Percentiles rank a stretch among this genome's conserved stretches.
phyloP scores from a whole-genome alignment of 1,140 invertebrate species.

The Aphidius gifuensis region DNA sequence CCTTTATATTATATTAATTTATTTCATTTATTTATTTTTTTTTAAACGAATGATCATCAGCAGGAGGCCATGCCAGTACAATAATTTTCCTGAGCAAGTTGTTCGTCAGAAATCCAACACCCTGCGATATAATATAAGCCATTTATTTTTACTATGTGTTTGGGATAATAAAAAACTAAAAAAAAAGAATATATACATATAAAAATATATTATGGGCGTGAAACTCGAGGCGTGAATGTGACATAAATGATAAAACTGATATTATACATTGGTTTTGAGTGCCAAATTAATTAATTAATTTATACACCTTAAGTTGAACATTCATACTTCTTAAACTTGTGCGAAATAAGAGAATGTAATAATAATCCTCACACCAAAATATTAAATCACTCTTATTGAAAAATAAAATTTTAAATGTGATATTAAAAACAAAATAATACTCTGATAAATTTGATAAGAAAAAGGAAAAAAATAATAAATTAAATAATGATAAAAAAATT shows the following conservation, averaged over 20 bases:
- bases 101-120: constrained; percentile 19
- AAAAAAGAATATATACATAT: neutral
- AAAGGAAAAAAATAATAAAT: no score
- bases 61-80: constrained; percentile 2
- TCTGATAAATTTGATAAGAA: no score
- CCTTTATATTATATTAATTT: no score
- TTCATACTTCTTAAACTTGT: neutral
- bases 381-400: no score
- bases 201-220: neutral
- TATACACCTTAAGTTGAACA: neutral
- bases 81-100: constrained; percentile 17
- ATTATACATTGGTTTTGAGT: constrained; percentile 2
- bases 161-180: neutral
- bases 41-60: no score
- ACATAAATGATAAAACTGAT: constrained; percentile 20
- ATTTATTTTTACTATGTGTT: no score
- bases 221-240: constrained; percentile 25
- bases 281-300: constrained; percentile 25
- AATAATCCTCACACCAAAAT: no score
- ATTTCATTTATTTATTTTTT: no score
- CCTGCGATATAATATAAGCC: neutral
- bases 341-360: no score
- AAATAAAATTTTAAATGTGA: no score
- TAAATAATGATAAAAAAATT: no score
- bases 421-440: no score